Evolutionary conservation across 2,888 invertebrate genomes (phyloP).

Genomic region (Lepas anatifera): DNA sequence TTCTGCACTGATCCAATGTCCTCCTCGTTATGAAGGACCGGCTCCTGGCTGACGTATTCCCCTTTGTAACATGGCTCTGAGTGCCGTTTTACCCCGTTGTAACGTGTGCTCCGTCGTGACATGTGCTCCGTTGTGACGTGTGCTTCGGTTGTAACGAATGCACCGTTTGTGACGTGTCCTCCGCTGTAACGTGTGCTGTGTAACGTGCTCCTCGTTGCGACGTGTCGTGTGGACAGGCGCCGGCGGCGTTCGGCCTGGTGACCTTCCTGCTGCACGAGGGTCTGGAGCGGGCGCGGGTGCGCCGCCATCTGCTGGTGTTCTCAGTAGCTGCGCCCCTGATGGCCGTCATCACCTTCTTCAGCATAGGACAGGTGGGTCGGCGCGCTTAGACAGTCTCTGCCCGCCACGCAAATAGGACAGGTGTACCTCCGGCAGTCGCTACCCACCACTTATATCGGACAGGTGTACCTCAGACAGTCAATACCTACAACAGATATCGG

Average conservation of each 20-base stretch:
- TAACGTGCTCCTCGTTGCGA: constrained; percentile 21
- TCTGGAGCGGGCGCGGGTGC: constrained; percentile 72
- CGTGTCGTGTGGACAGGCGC: too few species aligned
- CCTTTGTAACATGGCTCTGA: too few species aligned
- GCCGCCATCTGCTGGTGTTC: constrained; percentile 81
- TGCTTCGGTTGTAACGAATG: too few species aligned
- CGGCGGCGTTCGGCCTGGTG: constrained; percentile 95
- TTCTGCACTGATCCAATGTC: too few species aligned
- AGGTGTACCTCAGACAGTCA: too few species aligned
- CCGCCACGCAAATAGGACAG: too few species aligned
- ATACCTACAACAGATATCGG: too few species aligned
- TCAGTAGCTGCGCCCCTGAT: constrained; percentile 82
- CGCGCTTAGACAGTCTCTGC: too few species aligned
- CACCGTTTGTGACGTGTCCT: background rate
- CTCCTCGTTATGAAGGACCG: too few species aligned
- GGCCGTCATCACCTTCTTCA: constrained; percentile 82
- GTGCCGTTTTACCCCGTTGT: background rate
- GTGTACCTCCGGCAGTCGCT: too few species aligned
- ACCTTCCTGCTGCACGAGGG: constrained; percentile 95
- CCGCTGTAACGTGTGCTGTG: background rate
- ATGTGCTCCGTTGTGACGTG: background rate
- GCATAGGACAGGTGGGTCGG: constrained; percentile 62
- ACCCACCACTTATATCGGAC: too few species aligned
- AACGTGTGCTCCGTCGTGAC: background rate
- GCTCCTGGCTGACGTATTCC: too few species aligned